phyloP scores from a whole-genome alignment of 1,140 invertebrate genomes.

The Anoplolepis gracilipes region DNA sequence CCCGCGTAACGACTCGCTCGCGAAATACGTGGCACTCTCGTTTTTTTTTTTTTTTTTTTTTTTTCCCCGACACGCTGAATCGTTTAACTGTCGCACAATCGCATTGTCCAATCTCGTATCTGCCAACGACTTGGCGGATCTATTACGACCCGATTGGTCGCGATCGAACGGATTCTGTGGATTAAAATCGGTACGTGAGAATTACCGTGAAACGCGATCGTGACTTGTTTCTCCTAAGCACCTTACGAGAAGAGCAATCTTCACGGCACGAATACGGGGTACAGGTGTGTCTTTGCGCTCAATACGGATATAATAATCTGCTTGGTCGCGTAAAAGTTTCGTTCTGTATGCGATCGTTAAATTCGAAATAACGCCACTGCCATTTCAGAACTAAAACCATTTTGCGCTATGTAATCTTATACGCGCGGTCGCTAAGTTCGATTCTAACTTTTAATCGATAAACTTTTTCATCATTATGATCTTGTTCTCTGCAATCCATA shows the following conservation, averaged over 20 bases:
- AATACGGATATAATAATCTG: constrained; percentile 38
- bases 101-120: constrained; percentile 23
- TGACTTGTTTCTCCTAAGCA: constrained; percentile 1
- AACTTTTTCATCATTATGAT: constrained; percentile 41
- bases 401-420: constrained; percentile 40
- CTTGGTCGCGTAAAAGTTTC: constrained; percentile 26
- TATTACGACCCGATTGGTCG: constrained; percentile 24
- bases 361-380: constrained; percentile 21
- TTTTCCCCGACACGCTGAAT: constrained; percentile 14
- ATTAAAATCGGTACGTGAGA: constrained; percentile 1
- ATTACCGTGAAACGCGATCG: background rate
- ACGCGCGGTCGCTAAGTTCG: constrained; percentile 7
- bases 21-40: constrained; percentile 29
- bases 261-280: background rate
- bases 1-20: constrained; percentile 40
- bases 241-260: background rate
- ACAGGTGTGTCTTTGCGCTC: background rate
- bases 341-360: constrained; percentile 23
- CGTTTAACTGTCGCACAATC: constrained; percentile 48
- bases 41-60: constrained; percentile 42
- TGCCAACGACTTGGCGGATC: constrained; percentile 26
- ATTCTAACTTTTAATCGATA: too few species aligned
- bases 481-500: constrained; percentile 17
- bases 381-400: constrained; percentile 24
- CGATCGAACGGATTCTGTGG: constrained; percentile 12